Conservation (phyloP, 2,113 vertebrate genomes). For the Ciconia stormi region DNA sequence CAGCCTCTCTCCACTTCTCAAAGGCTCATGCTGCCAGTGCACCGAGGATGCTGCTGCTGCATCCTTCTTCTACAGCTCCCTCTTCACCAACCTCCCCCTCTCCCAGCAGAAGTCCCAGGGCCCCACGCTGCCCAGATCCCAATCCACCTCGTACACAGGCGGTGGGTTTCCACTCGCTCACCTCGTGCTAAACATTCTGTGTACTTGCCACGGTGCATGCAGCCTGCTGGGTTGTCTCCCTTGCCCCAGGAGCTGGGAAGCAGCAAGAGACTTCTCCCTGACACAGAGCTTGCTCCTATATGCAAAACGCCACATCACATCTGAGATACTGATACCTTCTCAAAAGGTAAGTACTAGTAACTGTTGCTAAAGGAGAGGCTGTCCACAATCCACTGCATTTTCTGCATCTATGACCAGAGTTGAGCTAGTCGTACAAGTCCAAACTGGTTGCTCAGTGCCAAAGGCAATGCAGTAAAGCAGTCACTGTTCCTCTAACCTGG, state of each 20-base stretch:
- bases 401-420: not conserved
- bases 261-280: not conserved
- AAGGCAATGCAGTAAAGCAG: not conserved
- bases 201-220: accelerated
- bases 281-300: not conserved
- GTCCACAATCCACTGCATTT: not conserved
- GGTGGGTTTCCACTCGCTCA: not conserved
- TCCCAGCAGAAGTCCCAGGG: not conserved
- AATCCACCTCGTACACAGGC: not conserved
- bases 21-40: not conserved
- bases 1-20: not conserved
- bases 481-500: not conserved
- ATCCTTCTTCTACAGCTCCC: not conserved
- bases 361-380: not conserved
- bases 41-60: accelerated
- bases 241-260: accelerated
- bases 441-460: not conserved
- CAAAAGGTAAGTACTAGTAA: not conserved
- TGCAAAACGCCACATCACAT: not conserved
- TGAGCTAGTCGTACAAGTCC: not conserved
- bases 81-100: not conserved
- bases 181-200: not conserved
- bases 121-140: not conserved
- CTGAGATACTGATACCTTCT: not conserved
- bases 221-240: accelerated